A percentile compares a stretch with the other conserved stretches of the same genome.
Evolutionary conservation across 2,797 vertebrate genomes (phyloP).

Genomic region (Myotis myotis): DNA sequence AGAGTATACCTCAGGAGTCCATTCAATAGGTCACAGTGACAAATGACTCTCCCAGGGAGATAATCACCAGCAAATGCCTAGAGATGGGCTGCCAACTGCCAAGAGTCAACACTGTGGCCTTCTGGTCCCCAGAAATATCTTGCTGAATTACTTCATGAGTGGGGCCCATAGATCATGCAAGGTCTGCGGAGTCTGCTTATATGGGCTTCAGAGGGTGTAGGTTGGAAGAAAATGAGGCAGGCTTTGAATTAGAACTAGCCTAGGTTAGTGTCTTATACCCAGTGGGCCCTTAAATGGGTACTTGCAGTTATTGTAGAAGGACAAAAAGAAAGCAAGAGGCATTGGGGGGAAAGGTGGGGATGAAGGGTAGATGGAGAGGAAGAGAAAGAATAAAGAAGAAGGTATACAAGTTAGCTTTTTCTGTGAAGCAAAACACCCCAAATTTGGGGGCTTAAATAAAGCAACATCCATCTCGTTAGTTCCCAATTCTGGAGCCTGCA

Average conservation of each 20-base stretch:
- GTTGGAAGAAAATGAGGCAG: conserved; percentile 38
- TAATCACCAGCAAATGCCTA: background rate
- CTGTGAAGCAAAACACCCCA: background rate
- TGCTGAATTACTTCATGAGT: background rate
- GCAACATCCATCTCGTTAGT: background rate
- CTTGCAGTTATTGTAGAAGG: background rate
- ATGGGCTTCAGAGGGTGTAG: background rate
- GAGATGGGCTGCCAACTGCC: background rate
- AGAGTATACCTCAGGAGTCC: background rate
- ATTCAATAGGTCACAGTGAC: background rate
- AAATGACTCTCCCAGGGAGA: conserved; percentile 16
- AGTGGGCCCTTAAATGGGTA: background rate
- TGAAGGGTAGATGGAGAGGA: background rate
- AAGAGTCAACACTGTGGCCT: background rate
- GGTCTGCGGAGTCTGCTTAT: background rate
- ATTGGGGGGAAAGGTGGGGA: background rate
- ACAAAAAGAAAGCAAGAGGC: conserved; percentile 27
- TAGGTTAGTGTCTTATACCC: background rate
- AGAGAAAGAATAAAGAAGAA: background rate
- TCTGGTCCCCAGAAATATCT: background rate
- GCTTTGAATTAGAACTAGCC: conserved; percentile 12
- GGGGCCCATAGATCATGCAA: background rate
- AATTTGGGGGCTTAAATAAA: background rate
- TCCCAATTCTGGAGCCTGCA: background rate
- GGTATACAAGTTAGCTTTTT: background rate